Evolutionary conservation across 1,140 invertebrate species (phyloP).

Genomic region (Dendrolimus punctatus): DNA sequence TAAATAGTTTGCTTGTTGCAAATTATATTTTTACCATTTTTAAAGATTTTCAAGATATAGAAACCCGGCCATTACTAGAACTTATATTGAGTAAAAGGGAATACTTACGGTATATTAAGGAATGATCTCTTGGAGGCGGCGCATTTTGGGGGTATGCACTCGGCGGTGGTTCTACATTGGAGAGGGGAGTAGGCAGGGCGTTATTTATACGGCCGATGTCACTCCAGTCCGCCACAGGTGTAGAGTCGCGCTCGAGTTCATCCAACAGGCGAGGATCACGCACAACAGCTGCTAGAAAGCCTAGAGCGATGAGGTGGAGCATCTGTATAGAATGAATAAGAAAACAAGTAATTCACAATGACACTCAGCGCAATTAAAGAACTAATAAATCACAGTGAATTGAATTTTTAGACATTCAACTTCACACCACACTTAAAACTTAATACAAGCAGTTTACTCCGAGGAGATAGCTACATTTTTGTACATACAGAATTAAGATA

Average conservation of each 20-base stretch:
- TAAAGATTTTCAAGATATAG: too few relatives aligned
- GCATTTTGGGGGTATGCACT: conserved; percentile 63
- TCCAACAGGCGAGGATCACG: conserved; percentile 77
- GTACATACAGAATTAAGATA: too few relatives aligned
- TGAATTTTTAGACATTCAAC: too few relatives aligned
- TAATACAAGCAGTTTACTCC: too few relatives aligned
- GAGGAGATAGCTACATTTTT: too few relatives aligned
- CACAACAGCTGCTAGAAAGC: conserved; percentile 81
- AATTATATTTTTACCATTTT: too few relatives aligned
- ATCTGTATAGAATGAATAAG: conserved; percentile 67
- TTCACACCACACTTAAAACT: too few relatives aligned
- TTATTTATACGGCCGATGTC: conserved; percentile 45
- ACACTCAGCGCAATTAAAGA: too few relatives aligned
- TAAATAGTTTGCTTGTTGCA: too few relatives aligned
- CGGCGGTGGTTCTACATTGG: conserved; percentile 77
- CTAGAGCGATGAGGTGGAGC: conserved; percentile 79
- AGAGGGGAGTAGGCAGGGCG: conserved; percentile 77
- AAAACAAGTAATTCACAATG: too few relatives aligned
- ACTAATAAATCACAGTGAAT: too few relatives aligned
- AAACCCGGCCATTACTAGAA: too few relatives aligned
- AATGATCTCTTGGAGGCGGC: conserved; percentile 65
- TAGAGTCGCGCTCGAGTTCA: conserved; percentile 65
- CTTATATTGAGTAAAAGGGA: not conserved
- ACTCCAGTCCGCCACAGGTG: conserved; percentile 51
- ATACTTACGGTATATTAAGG: conserved; percentile 74